Percentiles rank a stretch among this genome's conserved stretches.
Evolutionary conservation across 2,888 invertebrate species (phyloP).

Genomic region (Pachydiplax longipennis): DNA sequence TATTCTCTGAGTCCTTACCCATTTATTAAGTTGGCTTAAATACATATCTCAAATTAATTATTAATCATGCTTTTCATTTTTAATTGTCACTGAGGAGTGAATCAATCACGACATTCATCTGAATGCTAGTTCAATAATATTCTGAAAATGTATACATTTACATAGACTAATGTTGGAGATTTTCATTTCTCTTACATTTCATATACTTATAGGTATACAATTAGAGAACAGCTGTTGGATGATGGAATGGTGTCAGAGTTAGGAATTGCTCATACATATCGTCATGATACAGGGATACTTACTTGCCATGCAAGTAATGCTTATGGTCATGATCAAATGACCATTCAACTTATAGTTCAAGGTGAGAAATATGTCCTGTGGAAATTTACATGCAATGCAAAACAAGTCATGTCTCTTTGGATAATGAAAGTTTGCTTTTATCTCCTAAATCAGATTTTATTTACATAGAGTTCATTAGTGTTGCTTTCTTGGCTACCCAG

Average conservation of each 20-base stretch:
- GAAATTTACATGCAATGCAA: neutral
- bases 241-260: slow-evolving; percentile 86
- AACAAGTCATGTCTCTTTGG: neutral
- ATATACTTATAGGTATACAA: slow-evolving; percentile 67
- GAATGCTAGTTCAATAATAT: too few relatives aligned
- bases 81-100: too few relatives aligned
- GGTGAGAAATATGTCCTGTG: slow-evolving; percentile 62
- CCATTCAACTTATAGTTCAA: slow-evolving; percentile 88
- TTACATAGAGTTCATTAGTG: neutral
- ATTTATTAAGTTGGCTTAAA: too few relatives aligned
- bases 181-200: too few relatives aligned
- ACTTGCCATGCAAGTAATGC: slow-evolving; percentile 88
- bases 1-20: too few relatives aligned
- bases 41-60: too few relatives aligned
- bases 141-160: too few relatives aligned
- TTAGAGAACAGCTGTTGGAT: slow-evolving; percentile 77
- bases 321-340: slow-evolving; percentile 90
- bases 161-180: too few relatives aligned
- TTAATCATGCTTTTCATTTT: too few relatives aligned
- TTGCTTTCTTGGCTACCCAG: too few relatives aligned
- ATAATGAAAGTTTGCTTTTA: neutral
- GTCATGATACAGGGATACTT: slow-evolving; percentile 88
- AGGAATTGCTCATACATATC: slow-evolving; percentile 81
- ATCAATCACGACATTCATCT: too few relatives aligned
- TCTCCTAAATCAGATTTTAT: neutral